Evolutionary conservation across 2,113 vertebrate genomes (phyloP), one percentile per base, ranked within the genome.

Genomic region (Aramus guarauna): DNA sequence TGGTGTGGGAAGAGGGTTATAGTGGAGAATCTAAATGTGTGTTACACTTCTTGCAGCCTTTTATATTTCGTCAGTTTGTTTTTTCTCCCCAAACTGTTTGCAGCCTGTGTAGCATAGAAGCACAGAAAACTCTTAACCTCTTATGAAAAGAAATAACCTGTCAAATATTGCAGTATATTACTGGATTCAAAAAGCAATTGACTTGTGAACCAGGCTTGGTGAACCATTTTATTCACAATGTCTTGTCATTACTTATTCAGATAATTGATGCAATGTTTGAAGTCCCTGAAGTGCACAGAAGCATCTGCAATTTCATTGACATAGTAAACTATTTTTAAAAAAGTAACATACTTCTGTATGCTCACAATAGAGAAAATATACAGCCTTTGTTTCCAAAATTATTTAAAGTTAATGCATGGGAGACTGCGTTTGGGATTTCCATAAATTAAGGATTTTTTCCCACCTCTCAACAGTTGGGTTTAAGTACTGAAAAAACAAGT

Each of bases 201-300:
- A 95, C 89, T 96, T 94, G 88, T 96, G 95, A 97, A 93, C 91
- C 34, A 67, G 91, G 60, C 88, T 94, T 96, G 90, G 73, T 96
- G 92, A 94, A 96, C 94, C 87, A 72, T 92, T 92, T 97, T 95
- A 90, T 89, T 95, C 84, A 75, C 83, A 62, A 47, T 96, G 92
- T 85, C 91, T 96, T 96, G 94, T 94, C 95, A 94, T 97, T 97
- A 95, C 91, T 95, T 96, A 96, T 95, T 95, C 95, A 95, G 92
- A 94, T 97, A 96, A 97, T 94, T 96, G 95, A 94, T 95, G 96
- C 77, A n/a, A 7, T 88, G 87, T 96, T 94, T 92, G 96, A 88
- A 95, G 85, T 94, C 94, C 93, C 97, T 66, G 72, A 94, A 95
- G 91, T 85, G 86, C 89, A 85, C 84, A 79, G 93, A 82, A 92